Evolutionary conservation across 2,888 invertebrate genomes (phyloP).

Genomic region (Drymonia ruficornis): DNA sequence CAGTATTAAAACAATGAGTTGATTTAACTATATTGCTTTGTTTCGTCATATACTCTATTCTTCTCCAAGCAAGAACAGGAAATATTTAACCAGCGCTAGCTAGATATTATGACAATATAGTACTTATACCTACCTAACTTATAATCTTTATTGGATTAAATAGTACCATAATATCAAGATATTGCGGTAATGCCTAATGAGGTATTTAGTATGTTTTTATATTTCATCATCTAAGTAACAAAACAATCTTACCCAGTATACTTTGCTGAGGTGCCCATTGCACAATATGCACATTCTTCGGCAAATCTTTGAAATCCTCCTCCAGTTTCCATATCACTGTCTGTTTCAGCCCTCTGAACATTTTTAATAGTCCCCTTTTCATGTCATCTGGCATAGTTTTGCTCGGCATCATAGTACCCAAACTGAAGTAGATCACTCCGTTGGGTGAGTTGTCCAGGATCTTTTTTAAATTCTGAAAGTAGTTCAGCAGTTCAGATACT

Average conservation of each 20-base stretch:
- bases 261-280: constrained; percentile 70
- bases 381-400: constrained; percentile 55
- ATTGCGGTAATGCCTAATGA: too few species aligned
- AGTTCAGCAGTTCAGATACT: neutral
- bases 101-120: too few species aligned
- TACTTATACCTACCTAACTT: too few species aligned
- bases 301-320: constrained; percentile 47
- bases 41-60: too few species aligned
- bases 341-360: constrained; percentile 66
- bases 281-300: constrained; percentile 64
- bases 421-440: constrained; percentile 76
- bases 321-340: constrained; percentile 77
- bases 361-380: constrained; percentile 52
- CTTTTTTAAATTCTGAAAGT: constrained; percentile 30
- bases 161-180: too few species aligned
- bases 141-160: too few species aligned
- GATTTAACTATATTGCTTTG: too few species aligned
- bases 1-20: too few species aligned
- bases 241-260: constrained; percentile 52
- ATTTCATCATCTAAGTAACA: neutral
- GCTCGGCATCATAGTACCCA: constrained; percentile 68
- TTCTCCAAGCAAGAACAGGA: too few species aligned
- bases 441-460: constrained; percentile 60
- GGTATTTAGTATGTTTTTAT: too few species aligned
- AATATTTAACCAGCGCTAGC: too few species aligned